Evolutionary conservation across 1,140 invertebrate genomes (phyloP).

Genomic region (Papilio polyxenes): DNA sequence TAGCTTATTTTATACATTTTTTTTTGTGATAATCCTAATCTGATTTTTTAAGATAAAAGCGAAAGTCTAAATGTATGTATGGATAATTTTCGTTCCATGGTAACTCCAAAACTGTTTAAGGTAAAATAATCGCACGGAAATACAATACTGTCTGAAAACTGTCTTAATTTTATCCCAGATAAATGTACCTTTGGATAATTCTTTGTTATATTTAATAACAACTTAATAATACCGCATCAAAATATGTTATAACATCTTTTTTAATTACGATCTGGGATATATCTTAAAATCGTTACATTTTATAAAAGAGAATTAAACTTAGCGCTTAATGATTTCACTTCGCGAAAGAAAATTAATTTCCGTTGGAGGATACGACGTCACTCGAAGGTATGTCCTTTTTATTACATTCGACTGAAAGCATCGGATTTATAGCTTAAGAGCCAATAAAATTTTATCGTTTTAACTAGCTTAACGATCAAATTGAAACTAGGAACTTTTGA

Average conservation of each 20-base stretch:
- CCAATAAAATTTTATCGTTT: constrained; percentile 32
- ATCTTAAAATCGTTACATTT: neutral
- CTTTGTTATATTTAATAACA: too few species aligned
- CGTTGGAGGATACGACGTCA: constrained; percentile 3
- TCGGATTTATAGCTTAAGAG: constrained; percentile 32
- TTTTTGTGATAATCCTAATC: too few species aligned
- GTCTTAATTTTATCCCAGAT: too few species aligned
- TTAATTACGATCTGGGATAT: too few species aligned
- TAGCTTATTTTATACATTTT: neutral
- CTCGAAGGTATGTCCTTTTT: constrained; percentile 34
- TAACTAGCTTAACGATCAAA: constrained; percentile 15
- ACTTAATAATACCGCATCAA: too few species aligned
- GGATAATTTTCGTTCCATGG: too few species aligned
- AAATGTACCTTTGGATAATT: too few species aligned
- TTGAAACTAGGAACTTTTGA: constrained; percentile 27
- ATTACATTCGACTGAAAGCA: constrained; percentile 33
- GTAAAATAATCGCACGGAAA: too few species aligned
- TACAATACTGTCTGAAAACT: too few species aligned
- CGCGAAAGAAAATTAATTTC: constrained; percentile 26
- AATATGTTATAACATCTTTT: neutral
- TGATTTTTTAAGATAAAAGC: too few species aligned
- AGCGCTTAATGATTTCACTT: constrained; percentile 19
- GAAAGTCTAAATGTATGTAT: too few species aligned
- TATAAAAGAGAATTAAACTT: constrained; percentile 7
- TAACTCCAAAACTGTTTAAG: too few species aligned